Percentiles rank a stretch among this genome's conserved stretches.
Conservation (phyloP, 1,140 invertebrate genomes). For the Hypothenemus hampei region DNA sequence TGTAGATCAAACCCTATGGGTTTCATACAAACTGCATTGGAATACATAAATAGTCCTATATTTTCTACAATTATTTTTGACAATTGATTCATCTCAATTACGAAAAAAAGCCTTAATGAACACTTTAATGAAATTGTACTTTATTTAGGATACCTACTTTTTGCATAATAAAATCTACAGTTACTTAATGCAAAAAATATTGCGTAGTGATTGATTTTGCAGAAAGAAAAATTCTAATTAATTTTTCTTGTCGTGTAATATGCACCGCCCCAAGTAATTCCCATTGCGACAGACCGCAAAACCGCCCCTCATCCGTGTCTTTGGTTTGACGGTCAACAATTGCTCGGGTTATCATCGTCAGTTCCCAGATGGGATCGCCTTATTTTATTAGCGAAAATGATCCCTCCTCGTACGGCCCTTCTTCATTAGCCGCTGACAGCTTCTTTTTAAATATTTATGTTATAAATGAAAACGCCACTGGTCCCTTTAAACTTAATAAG, state of each 20-base stretch:
- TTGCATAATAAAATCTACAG: too few species aligned
- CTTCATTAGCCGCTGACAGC: not conserved
- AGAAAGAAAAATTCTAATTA: too few species aligned
- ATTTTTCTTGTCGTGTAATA: constrained; percentile 8
- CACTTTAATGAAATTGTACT: too few species aligned
- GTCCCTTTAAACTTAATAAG: too few species aligned
- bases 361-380: constrained; percentile 33
- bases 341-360: constrained; percentile 36
- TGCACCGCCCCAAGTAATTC: constrained; percentile 18
- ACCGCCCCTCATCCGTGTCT: constrained; percentile 24
- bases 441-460: constrained; percentile 5
- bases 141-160: too few species aligned
- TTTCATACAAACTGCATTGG: constrained; percentile 9
- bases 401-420: not conserved
- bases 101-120: too few species aligned
- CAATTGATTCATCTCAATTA: too few species aligned
- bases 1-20: constrained; percentile 26
- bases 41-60: not conserved
- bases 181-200: too few species aligned
- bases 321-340: constrained; percentile 34
- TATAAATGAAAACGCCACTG: not conserved
- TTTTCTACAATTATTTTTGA: too few species aligned
- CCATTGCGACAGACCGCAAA: constrained; percentile 26
- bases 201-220: not conserved
- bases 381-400: constrained; percentile 33